Evolutionary conservation across 2,797 vertebrate genomes (phyloP), one percentile per base, ranked within the genome.

Genomic region (Lithobates sylvaticus): DNA sequence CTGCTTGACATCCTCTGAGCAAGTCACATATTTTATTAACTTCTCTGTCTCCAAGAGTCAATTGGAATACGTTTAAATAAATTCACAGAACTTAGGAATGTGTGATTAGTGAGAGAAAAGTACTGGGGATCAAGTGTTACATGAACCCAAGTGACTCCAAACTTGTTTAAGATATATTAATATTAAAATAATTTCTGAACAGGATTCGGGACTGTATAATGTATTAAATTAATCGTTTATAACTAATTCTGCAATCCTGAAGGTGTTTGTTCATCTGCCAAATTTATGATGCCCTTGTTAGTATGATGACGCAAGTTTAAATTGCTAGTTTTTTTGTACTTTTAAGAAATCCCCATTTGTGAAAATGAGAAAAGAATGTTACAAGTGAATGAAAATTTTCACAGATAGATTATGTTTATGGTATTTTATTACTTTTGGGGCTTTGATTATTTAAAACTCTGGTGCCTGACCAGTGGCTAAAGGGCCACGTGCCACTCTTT

Each of bases 1-100:
- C 54, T 73, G 32, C 74, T 71, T 83, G 80, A 87, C 76, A 69
- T 72, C 69, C 72, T n/a, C 39, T 79, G 44, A 78, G 81, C 26
- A 42, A 61, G 70, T 83, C 81, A 73, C 75, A 75, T 87, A 78
- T 87, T 83, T 78, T 74, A 83, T 83, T 87, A 83, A 83, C 69
- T 54, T 83, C 42, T 71, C 68, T 83, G 69, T 78, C 39, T 78
- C 34, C 23, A 70, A 44, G 29, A 74, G 76, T 83, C 76, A 69
- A 42, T 74, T 54, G 69, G 70, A 87, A 74, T 87, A 83, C 18
- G 67, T 87, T 73, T 78, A 73, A 78, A 69, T 83, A 77, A 65
- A 42, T 73, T 73, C 42, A 73, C 10, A 54, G 61, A 87, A 78
- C 65, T 69, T 42, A 83, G 32, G 16, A 42, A 50, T 67, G 34